Evolutionary conservation across 2,113 vertebrate species (phyloP).

Genomic region (Todiramphus saurophagus): DNA sequence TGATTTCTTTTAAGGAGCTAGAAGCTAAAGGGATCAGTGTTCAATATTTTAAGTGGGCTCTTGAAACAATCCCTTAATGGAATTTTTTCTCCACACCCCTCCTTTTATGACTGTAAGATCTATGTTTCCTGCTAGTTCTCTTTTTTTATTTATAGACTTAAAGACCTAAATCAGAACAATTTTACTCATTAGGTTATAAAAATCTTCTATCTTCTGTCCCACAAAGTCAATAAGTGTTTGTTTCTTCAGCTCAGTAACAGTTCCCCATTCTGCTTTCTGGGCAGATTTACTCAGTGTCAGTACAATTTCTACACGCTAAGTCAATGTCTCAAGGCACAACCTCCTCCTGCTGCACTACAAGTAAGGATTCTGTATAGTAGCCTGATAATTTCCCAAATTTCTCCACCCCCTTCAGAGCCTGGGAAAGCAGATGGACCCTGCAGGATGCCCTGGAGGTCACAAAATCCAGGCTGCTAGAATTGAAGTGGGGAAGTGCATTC

Average conservation of each 20-base stretch:
- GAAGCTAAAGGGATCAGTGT: not conserved
- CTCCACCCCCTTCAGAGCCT: not conserved
- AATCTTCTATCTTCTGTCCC: not conserved
- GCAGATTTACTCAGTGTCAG: not conserved
- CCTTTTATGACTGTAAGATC: not conserved
- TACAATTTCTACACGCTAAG: not conserved
- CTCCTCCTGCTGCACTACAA: accelerated
- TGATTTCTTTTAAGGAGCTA: slow-evolving; percentile 36
- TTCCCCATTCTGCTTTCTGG: not conserved
- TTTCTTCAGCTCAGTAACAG: slow-evolving; percentile 1
- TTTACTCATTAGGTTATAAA: not conserved
- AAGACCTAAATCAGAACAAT: not conserved
- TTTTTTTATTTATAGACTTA: not conserved
- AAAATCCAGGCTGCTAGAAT: not conserved
- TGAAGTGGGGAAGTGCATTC: slow-evolving; percentile 1
- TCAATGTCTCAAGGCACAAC: not conserved
- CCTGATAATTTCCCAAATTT: not conserved
- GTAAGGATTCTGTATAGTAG: not conserved
- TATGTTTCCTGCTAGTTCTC: not conserved
- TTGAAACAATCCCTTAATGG: not conserved
- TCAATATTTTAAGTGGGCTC: slow-evolving; percentile 27
- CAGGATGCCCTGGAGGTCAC: not conserved
- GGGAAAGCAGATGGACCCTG: slow-evolving; percentile 25
- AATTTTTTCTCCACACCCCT: not conserved
- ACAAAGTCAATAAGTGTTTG: not conserved